Conservation (phyloP, 2,888 invertebrate genomes). For the Drosophila falleni region DNA sequence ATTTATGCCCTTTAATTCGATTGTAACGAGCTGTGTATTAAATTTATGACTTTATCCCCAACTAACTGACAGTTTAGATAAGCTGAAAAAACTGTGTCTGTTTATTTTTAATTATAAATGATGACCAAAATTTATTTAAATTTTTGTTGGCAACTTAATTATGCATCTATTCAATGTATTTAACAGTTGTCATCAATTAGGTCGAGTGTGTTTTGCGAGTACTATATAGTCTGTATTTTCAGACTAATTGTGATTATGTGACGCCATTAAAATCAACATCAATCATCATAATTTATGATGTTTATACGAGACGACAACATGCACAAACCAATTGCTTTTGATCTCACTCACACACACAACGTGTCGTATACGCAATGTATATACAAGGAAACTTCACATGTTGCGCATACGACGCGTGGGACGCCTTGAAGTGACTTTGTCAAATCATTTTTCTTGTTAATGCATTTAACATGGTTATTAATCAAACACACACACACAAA, state of each 20-base stretch:
- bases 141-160: not conserved
- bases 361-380: too few relatives aligned
- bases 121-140: conserved; percentile 22
- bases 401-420: conserved; percentile 60
- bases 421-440: conserved; percentile 51
- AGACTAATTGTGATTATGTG: conserved; percentile 58
- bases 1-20: conserved; percentile 35
- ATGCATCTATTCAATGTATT: conserved; percentile 16
- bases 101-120: conserved; percentile 28
- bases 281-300: conserved; percentile 66
- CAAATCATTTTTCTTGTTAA: conserved; percentile 71
- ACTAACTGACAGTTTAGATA: conserved; percentile 11
- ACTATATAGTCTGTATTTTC: not conserved
- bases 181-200: conserved; percentile 11
- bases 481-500: conserved; percentile 55
- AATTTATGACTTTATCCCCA: conserved; percentile 14
- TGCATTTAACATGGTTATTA: conserved; percentile 70
- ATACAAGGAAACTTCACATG: conserved; percentile 42
- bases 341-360: conserved; percentile 26
- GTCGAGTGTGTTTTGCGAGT: not conserved
- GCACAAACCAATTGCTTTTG: conserved; percentile 55
- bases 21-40: conserved; percentile 18
- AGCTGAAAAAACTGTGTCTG: conserved; percentile 17
- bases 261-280: conserved; percentile 69
- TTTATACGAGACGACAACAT: conserved; percentile 39